Base-by-base conservation (phyloP, 2,113 vertebrate species). In the Kryptolebias marmoratus region DNA sequence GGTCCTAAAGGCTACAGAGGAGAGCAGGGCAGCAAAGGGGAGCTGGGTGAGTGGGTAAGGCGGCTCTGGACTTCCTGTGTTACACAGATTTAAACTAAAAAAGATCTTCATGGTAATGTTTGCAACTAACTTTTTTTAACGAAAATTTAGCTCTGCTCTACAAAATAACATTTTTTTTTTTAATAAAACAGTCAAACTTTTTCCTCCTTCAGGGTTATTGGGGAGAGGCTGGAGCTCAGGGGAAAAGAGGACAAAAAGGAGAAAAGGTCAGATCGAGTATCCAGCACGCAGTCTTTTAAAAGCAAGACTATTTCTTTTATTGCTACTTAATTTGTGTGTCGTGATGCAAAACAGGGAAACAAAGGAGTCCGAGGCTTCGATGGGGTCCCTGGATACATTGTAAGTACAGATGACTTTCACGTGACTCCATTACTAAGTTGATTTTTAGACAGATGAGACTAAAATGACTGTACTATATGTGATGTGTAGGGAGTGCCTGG, bases 1-100 rank as follows among this genome's bases (percentile, higher is more conserved):
- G 94, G 94, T 27, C 82, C 68, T 15, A 68, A 90, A 83, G 94
- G 93, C 60, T 92, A 91, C 73, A 69, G 44, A 59, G 94, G 92
- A 75, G 94, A 95, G 50, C 70, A 60, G 13, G 93, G 93, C 64
- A 82, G 3, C 81, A 91, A 90, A 79, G 94, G 94, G 89, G 94
- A 95, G 86, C 89, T 71, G 89, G 94, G 93, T 92, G 94, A 94
- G 84, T 91, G 90, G 94, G 94, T 95, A 94, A 95, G 93, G 90
- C 58, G 75, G 54, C 52, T 76, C 72, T 75, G 60, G 2, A 65
- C 81, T 91, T 88, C 42, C 87, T 77, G 71, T 69, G 52, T 60
- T 71, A 56, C 74, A 42, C 16, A 45, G 22, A 59, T 32, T 31
- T 15, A 66, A 39, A 63, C 6, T 39, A 28, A 4, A 5, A 18